Conservation (phyloP, 2,797 vertebrate genomes). For the Sebastiscus tertius region DNA sequence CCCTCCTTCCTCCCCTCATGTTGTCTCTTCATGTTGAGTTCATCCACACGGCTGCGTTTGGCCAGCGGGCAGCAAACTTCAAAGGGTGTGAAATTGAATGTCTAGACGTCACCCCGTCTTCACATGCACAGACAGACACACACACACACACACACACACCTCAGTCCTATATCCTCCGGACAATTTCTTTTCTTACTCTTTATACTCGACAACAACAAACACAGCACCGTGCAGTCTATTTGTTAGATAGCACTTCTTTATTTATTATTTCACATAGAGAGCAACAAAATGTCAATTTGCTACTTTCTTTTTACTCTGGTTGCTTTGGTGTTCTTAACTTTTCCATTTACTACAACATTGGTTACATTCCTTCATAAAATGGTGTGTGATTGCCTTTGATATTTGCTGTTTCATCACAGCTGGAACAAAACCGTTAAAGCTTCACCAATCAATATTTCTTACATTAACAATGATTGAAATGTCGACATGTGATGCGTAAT, state of each 20-base stretch:
- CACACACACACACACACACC: not conserved
- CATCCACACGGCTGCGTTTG: conserved; percentile 44
- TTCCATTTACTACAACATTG: not conserved
- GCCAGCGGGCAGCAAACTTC: conserved; percentile 62
- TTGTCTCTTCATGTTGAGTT: conserved; percentile 39
- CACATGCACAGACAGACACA: not conserved
- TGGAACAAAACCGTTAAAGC: not conserved
- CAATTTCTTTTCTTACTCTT: not conserved
- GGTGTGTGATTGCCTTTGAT: not conserved
- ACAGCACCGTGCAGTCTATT: not conserved
- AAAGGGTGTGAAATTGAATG: conserved; percentile 70
- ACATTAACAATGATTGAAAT: not conserved
- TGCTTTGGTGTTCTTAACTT: not conserved
- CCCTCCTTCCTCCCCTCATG: not conserved
- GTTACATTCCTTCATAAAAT: not conserved
- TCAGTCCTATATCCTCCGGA: conserved; percentile 1
- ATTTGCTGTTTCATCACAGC: not conserved
- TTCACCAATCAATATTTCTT: not conserved
- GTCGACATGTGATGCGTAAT: not conserved
- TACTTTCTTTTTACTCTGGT: not conserved
- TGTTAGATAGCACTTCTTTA: not conserved
- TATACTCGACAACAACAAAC: conserved; percentile 9
- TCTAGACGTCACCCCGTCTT: conserved; percentile 58
- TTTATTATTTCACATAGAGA: not conserved
- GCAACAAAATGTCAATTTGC: not conserved